A percentile compares a stretch with the other conserved stretches of the same genome.
Conservation (phyloP, 2,888 invertebrate genomes). For the Meiosimyza platycephala region DNA sequence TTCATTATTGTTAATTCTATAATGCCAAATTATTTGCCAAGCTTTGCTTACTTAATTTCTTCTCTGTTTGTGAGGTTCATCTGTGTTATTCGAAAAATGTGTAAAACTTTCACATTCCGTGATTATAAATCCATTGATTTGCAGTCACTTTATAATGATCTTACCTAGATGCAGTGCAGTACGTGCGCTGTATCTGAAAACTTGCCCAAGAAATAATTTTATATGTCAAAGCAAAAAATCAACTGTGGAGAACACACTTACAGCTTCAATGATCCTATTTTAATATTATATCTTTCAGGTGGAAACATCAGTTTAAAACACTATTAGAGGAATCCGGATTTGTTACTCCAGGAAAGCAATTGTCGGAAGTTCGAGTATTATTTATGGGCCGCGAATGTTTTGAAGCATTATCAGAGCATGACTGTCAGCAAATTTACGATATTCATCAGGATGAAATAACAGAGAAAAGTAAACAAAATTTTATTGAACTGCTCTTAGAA, state of each 20-base stretch:
- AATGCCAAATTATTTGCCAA: too few relatives aligned
- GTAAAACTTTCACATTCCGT: too few relatives aligned
- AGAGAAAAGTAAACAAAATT: conserved; percentile 89
- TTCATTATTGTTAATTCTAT: too few relatives aligned
- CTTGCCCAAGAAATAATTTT: not conserved
- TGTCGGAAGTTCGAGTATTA: conserved; percentile 89
- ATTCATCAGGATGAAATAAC: conserved; percentile 92
- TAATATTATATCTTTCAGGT: conserved; percentile 70
- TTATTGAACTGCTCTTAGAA: conserved; percentile 91
- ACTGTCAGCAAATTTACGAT: conserved; percentile 93
- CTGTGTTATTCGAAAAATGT: too few relatives aligned
- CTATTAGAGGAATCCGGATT: conserved; percentile 93
- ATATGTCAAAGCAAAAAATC: too few relatives aligned
- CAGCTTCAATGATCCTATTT: not conserved
- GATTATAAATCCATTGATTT: too few relatives aligned
- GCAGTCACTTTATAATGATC: too few relatives aligned
- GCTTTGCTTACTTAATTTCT: too few relatives aligned
- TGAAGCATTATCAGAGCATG: conserved; percentile 89
- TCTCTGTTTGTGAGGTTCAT: too few relatives aligned
- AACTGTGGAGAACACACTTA: not conserved
- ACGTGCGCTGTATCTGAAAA: too few relatives aligned
- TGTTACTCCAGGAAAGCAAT: conserved; percentile 93
- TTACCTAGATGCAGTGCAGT: too few relatives aligned
- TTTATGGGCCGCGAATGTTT: conserved; percentile 96
- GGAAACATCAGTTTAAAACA: conserved; percentile 94